Conservation (phyloP, 2,888 invertebrate species). For the Disparrhopalites patrizii region DNA sequence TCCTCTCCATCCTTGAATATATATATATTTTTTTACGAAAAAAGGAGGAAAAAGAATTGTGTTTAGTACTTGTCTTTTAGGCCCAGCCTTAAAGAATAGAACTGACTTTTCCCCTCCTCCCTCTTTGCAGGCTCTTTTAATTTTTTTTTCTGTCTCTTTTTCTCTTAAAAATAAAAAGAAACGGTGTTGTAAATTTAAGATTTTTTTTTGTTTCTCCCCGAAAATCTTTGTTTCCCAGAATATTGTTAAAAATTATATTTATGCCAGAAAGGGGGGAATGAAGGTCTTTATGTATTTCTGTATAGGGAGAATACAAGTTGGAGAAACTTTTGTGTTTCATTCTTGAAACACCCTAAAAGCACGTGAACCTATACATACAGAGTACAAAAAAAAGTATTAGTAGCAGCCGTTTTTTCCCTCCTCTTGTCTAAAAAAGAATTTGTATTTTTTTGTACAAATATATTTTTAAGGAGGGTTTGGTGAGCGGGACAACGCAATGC, state of each 20-base stretch:
- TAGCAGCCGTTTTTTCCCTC: neutral
- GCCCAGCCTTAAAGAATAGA: neutral
- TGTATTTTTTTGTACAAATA: neutral
- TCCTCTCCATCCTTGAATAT: neutral
- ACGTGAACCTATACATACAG: too few species aligned
- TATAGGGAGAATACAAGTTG: too few species aligned
- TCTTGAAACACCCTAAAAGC: too few species aligned
- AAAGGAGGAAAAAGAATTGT: neutral
- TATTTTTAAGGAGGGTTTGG: neutral
- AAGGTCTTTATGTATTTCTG: neutral
- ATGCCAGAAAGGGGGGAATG: neutral
- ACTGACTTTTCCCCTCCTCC: neutral
- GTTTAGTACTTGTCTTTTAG: neutral
- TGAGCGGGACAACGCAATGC: constrained; percentile 17
- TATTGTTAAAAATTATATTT: neutral
- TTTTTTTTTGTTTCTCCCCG: too few species aligned
- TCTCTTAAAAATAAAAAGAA: neutral
- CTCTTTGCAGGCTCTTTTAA: neutral
- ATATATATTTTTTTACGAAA: neutral
- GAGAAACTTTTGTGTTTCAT: too few species aligned
- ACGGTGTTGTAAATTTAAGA: too few species aligned
- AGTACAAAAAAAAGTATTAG: too few species aligned
- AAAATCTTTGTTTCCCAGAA: neutral
- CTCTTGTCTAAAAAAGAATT: too few species aligned
- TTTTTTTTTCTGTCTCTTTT: neutral